Conservation (phyloP, 2,113 vertebrate species). For the Phaethornis superciliosus region DNA sequence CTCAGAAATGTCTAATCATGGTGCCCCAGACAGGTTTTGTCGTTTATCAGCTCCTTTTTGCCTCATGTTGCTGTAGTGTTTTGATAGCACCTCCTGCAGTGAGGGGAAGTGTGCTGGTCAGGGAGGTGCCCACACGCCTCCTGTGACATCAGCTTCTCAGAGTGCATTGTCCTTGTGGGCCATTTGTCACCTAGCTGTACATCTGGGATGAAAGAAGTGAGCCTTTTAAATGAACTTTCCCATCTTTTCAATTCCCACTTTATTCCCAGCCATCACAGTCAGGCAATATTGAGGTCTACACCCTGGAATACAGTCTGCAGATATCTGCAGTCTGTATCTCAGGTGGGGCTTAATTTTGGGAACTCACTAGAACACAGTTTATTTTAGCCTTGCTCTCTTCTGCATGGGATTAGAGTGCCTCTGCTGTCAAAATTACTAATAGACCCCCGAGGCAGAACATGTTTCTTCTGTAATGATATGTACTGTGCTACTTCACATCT, state of each 20-base stretch:
- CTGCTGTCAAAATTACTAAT: conserved; percentile 66
- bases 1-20: not conserved
- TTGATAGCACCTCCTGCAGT: not conserved
- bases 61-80: not conserved
- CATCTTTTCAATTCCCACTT: not conserved
- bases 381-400: conserved; percentile 19
- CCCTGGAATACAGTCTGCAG: not conserved
- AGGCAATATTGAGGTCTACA: not conserved
- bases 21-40: not conserved
- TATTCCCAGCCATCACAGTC: not conserved
- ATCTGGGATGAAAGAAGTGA: not conserved
- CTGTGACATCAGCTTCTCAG: not conserved
- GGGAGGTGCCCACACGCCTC: not conserved
- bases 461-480: conserved; percentile 43
- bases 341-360: not conserved
- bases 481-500: conserved; percentile 69
- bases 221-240: not conserved
- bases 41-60: not conserved
- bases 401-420: conserved; percentile 41
- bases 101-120: not conserved
- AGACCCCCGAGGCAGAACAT: conserved; percentile 60
- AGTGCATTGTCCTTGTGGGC: not conserved
- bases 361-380: not conserved
- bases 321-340: not conserved
- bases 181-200: not conserved